Evolutionary conservation across 92 coral and sea anemone species (phyloP).

Genomic region (Desmophyllum pertusum): DNA sequence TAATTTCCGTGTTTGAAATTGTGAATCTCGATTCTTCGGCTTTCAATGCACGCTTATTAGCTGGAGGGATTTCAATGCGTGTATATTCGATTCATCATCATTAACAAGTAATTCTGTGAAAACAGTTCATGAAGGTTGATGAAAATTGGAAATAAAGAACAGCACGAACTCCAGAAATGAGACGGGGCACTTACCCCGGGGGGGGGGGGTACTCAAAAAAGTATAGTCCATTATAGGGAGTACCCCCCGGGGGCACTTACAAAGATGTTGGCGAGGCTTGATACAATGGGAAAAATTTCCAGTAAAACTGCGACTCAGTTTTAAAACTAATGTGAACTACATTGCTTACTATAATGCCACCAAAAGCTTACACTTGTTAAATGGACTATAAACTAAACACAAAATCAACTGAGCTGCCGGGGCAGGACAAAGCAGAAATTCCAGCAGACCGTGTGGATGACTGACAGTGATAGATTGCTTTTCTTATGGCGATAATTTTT

Average conservation of each 20-base stretch:
- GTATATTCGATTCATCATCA: slow-evolving; percentile 6
- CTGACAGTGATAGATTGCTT: slow-evolving; percentile 46
- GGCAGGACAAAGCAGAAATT: slow-evolving; percentile 13
- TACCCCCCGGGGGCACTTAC: no score
- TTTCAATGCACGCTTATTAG: neutral
- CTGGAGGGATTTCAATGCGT: neutral
- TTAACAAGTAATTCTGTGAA: neutral
- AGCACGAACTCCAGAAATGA: neutral
- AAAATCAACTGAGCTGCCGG: slow-evolving; percentile 6
- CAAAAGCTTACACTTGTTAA: slow-evolving; percentile 11
- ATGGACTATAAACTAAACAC: slow-evolving; percentile 28
- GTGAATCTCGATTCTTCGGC: neutral
- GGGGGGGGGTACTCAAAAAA: no score
- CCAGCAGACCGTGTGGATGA: neutral
- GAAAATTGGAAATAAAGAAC: neutral
- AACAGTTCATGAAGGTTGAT: neutral
- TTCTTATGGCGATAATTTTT: slow-evolving; percentile 31
- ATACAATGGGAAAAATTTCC: no score
- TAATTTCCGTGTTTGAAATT: slow-evolving; percentile 2
- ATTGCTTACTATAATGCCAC: slow-evolving; percentile 17
- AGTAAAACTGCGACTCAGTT: neutral
- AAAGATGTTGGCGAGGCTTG: neutral
- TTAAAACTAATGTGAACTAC: neutral
- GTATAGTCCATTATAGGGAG: no score
- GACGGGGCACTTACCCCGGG: neutral